Conservation (phyloP, 2,797 vertebrate species). For the Phrynocephalus vlangalii region DNA sequence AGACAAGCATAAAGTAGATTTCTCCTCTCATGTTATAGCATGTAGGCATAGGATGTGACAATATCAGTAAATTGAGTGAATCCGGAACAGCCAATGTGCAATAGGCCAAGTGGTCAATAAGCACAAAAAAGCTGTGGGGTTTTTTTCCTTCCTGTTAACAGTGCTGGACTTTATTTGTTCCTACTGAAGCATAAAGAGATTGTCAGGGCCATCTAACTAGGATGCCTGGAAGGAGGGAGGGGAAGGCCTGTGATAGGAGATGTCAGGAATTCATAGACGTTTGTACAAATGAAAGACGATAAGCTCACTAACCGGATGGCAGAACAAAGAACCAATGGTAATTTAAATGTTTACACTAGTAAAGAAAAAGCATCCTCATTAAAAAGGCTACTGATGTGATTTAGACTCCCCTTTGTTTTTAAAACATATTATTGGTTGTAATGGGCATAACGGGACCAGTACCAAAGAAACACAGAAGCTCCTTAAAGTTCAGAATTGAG, state of each 20-base stretch:
- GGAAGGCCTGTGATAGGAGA: slow-evolving; percentile 8
- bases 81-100: slow-evolving; percentile 38
- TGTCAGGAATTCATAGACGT: not conserved
- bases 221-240: slow-evolving; percentile 19
- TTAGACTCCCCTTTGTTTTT: slow-evolving; percentile 9
- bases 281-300: not conserved
- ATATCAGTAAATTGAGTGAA: slow-evolving; percentile 22
- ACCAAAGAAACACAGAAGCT: slow-evolving; percentile 19
- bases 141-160: slow-evolving; percentile 35
- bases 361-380: slow-evolving; percentile 32
- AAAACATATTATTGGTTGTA: not conserved
- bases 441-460: slow-evolving; percentile 3
- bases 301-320: slow-evolving; percentile 1
- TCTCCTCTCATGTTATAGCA: slow-evolving; percentile 25
- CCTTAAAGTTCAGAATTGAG: not conserved
- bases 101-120: slow-evolving; percentile 27
- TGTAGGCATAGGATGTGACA: not conserved
- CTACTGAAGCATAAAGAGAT: slow-evolving; percentile 36
- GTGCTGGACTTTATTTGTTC: slow-evolving; percentile 47
- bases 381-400: slow-evolving; percentile 18
- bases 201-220: slow-evolving; percentile 27
- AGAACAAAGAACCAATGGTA: slow-evolving; percentile 3
- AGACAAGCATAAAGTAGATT: slow-evolving; percentile 1
- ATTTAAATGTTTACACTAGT: slow-evolving; percentile 6
- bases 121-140: slow-evolving; percentile 36